A percentile compares a stretch with the other conserved stretches of the same genome.
Evolutionary conservation across 2,797 vertebrate genomes (phyloP).

Genomic region (Centroberyx gerrardi): DNA sequence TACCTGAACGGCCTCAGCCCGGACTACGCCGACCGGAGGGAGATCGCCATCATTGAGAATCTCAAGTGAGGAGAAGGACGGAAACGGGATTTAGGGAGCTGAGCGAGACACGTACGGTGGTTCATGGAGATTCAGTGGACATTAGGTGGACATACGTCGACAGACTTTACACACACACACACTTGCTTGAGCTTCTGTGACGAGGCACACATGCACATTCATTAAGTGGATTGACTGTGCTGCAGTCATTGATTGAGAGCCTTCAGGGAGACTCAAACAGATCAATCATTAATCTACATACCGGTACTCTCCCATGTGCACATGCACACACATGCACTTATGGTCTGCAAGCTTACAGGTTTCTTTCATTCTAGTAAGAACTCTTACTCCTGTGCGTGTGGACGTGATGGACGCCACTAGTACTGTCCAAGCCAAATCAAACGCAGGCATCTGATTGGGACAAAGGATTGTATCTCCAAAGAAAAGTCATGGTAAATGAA

Average conservation of each 20-base stretch:
- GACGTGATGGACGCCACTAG: constrained; percentile 41
- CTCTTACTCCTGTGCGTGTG: constrained; percentile 25
- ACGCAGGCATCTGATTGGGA: constrained; percentile 17
- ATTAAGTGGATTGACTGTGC: constrained; percentile 27
- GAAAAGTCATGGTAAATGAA: constrained; percentile 21
- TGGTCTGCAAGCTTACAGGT: background rate
- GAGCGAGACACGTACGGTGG: background rate
- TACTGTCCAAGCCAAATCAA: constrained; percentile 27
- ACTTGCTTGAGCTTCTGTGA: constrained; percentile 30
- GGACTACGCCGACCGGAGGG: constrained; percentile 89
- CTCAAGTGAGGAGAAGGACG: constrained; percentile 84
- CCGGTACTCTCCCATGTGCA: constrained; percentile 14
- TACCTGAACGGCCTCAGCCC: constrained; percentile 98
- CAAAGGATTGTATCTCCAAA: constrained; percentile 26
- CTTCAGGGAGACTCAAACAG: constrained; percentile 26
- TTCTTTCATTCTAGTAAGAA: constrained; percentile 14
- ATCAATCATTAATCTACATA: constrained; percentile 16
- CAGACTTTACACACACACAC: background rate
- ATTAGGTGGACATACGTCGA: background rate
- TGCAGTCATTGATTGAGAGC: constrained; percentile 25
- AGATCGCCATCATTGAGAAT: constrained; percentile 93
- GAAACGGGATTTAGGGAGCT: background rate
- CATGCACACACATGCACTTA: constrained; percentile 1
- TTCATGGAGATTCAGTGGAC: background rate
- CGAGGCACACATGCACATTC: constrained; percentile 12